phyloP scores from a whole-genome alignment of 2,113 vertebrate genomes.

The Vidua chalybeata region DNA sequence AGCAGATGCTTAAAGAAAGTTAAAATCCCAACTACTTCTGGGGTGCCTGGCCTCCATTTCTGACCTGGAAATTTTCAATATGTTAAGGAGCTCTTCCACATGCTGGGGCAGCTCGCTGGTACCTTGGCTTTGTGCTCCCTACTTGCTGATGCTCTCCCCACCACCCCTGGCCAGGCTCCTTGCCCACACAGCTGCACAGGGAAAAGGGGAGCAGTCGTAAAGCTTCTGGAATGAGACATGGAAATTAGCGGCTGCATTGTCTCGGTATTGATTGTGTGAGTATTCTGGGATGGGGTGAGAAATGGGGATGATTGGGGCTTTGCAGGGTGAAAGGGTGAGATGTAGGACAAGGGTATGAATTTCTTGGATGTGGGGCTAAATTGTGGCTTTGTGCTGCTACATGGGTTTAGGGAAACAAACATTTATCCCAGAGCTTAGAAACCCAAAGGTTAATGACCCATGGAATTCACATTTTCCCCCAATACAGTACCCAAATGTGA shows the following conservation, averaged over 20 bases:
- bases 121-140: neutral
- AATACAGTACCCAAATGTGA: accelerated
- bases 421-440: neutral
- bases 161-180: neutral
- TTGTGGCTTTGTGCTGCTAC: neutral
- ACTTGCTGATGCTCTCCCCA: neutral
- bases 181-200: neutral
- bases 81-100: neutral
- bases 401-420: neutral
- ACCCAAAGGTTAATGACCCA: neutral
- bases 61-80: neutral
- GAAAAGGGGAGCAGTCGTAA: neutral
- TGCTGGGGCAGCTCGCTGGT: accelerated
- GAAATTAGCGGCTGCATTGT: neutral
- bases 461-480: neutral
- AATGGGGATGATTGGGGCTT: accelerated
- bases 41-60: neutral
- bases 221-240: neutral
- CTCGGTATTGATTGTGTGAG: neutral
- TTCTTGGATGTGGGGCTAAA: neutral
- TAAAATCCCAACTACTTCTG: neutral
- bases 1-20: constrained; percentile 4
- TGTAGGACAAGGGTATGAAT: accelerated
- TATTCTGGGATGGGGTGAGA: neutral
- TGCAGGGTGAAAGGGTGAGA: neutral